A percentile compares a stretch with the other conserved stretches of the same genome.
These are phyloP conservation scores for Loripinus fragilis DNA, from an alignment of 2,888 invertebrate genomes.

Conservation along the genomic window DNA sequence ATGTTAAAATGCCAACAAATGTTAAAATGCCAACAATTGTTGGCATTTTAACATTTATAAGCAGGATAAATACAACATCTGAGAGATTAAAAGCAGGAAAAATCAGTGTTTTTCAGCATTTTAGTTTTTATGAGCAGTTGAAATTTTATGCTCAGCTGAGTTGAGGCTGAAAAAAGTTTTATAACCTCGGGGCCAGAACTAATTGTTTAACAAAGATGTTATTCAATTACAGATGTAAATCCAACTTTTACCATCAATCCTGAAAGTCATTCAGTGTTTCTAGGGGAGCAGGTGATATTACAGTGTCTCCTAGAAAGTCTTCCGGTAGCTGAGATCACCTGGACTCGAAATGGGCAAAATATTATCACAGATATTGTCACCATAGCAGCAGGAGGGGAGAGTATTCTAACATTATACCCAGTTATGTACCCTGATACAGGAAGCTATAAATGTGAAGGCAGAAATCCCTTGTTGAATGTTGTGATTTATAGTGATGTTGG, in stretches of 20 bases:
- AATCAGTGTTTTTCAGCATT: too few relatives aligned
- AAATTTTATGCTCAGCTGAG: too few relatives aligned
- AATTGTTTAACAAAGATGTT: too few relatives aligned
- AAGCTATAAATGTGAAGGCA: conserved; percentile 52
- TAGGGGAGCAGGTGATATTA: conserved; percentile 39
- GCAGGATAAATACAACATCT: too few relatives aligned
- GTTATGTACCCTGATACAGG: conserved; percentile 52
- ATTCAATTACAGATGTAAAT: conserved; percentile 36
- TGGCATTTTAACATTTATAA: too few relatives aligned
- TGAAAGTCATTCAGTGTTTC: conserved; percentile 25
- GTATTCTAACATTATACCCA: conserved; percentile 39
- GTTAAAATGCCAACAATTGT: too few relatives aligned
- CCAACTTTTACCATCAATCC: conserved; percentile 39
- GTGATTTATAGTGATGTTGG: conserved; percentile 51
- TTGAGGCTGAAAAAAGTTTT: too few relatives aligned
- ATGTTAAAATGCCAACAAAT: too few relatives aligned
- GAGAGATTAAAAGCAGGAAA: too few relatives aligned
- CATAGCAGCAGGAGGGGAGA: conserved; percentile 40
- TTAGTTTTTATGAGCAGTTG: too few relatives aligned
- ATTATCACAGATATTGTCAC: conserved; percentile 28
- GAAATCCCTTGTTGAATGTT: conserved; percentile 35
- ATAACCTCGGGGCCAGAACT: too few relatives aligned
- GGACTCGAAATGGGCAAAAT: conserved; percentile 43
- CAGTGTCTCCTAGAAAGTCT: conserved; percentile 52
- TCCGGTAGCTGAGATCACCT: conserved; percentile 43